These are phyloP conservation scores for Poeciliopsis turrubarensis DNA, from an alignment of 2,113 vertebrate species.

Conservation along the genomic window DNA sequence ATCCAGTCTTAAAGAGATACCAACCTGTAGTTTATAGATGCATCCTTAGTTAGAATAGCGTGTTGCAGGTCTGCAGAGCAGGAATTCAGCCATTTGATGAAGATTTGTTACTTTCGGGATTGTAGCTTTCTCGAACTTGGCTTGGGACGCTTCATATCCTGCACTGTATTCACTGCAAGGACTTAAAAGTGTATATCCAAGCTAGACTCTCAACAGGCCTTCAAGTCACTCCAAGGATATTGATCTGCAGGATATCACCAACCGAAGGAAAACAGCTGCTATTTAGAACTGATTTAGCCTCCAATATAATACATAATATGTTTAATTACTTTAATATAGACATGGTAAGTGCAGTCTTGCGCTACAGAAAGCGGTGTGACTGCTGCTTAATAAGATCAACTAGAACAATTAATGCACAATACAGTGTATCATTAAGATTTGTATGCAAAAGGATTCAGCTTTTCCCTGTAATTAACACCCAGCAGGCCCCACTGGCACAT, in stretches of 20 bases:
- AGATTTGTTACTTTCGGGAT: too few relatives aligned
- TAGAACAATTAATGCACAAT: neutral
- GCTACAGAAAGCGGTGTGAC: neutral
- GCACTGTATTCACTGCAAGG: too few relatives aligned
- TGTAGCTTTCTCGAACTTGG: too few relatives aligned
- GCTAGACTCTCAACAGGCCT: neutral
- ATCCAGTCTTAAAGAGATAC: too few relatives aligned
- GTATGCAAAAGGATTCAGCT: conserved; percentile 7
- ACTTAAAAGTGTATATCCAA: neutral
- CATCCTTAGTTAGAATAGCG: too few relatives aligned
- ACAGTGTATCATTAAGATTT: neutral
- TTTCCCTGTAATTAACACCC: conserved; percentile 39
- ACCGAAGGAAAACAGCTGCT: neutral
- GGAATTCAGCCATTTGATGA: too few relatives aligned
- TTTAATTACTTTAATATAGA: neutral
- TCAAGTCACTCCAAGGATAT: neutral
- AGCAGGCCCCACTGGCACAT: conserved; percentile 8
- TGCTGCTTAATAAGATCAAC: neutral
- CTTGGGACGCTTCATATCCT: too few relatives aligned
- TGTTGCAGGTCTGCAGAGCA: too few relatives aligned
- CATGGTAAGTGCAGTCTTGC: neutral
- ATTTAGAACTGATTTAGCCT: neutral
- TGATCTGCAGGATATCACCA: neutral
- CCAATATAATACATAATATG: neutral
- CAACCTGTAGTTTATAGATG: too few relatives aligned